These are phyloP conservation scores for Cyprinodon diabolis DNA, from an alignment of 2,797 vertebrate genomes.

Conservation along the genomic window DNA sequence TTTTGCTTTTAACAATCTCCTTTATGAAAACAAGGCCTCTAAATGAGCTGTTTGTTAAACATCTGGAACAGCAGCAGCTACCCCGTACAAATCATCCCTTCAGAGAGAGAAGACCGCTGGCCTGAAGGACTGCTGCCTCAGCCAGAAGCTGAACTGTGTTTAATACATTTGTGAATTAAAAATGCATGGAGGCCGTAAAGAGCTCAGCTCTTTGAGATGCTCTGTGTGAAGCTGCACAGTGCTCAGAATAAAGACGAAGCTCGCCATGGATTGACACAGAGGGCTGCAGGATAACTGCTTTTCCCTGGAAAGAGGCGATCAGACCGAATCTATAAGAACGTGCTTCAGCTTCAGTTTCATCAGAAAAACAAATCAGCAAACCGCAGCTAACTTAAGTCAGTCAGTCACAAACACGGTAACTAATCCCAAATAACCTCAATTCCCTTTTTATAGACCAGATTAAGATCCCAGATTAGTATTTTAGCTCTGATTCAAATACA, in stretches of 20 bases:
- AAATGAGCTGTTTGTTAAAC: slow-evolving; percentile 44
- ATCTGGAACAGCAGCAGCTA: slow-evolving; percentile 30
- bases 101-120: slow-evolving; percentile 43
- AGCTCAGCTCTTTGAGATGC: slow-evolving; percentile 43
- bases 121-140: slow-evolving; percentile 53
- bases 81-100: slow-evolving; percentile 1
- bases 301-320: slow-evolving; percentile 35
- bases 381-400: slow-evolving; percentile 16
- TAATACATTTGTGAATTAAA: slow-evolving; percentile 69
- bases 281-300: slow-evolving; percentile 23
- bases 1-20: slow-evolving; percentile 19
- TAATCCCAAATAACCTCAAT: slow-evolving; percentile 62
- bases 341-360: not conserved
- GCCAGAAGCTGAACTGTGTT: slow-evolving; percentile 64
- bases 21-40: slow-evolving; percentile 30
- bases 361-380: slow-evolving; percentile 4
- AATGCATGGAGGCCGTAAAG: slow-evolving; percentile 54
- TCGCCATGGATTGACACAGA: slow-evolving; percentile 12
- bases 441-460: slow-evolving; percentile 54
- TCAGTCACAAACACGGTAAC: slow-evolving; percentile 20
- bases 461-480: slow-evolving; percentile 73
- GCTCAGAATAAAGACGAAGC: slow-evolving; percentile 50
- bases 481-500: slow-evolving; percentile 66
- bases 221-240: slow-evolving; percentile 28
- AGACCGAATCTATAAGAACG: slow-evolving; percentile 5